Evolutionary conservation across 1,140 invertebrate genomes (phyloP), one percentile per base, ranked within the genome.

Genomic region (Trissolcus basalis): DNA sequence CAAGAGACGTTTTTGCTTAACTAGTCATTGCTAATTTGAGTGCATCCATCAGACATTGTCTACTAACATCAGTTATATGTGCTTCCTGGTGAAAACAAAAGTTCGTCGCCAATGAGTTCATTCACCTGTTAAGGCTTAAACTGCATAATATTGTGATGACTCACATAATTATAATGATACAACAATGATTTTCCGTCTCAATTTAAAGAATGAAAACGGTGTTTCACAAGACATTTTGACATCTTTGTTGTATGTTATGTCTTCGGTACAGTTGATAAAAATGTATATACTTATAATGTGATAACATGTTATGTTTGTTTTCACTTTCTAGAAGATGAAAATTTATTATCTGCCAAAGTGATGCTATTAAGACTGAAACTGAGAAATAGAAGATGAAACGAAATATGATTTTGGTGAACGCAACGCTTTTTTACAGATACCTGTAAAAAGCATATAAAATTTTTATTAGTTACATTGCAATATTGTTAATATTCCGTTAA

Each of bases 401-500:
- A 27, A 27, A 27, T 27, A 27, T 27, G 19, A 27, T 27, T 27
- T 27, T 27, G 6, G 19, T 27, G 19, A 1, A 27, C 19, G 19
- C 19, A 27, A 27, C 19, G 19, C 2, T 6, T 6, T 6, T 6
- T 6, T 6, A 1, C 2, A 27, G 19, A 27, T 27, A 27, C 19
- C 19, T 27, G 19, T 3, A 39, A n/a, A 39, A 39, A 9, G 36
- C 9, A 58, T 63, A 60, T 55, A 51, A 47, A 55, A 73, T 69
- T 68, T 54, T 49, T 54, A 69, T 72, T 36, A 59, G 60, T 70
- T 58, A 27, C 50, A 61, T 44, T 15, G 33, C 39, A 56, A 51
- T 68, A 41, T 72, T 72, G 73, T 74, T 51, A 65, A 59, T 70
- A 74, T 69, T 78, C 59, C 32, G n/a, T 13, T 59, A 19, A 48